A percentile compares a stretch with the other conserved stretches of the same genome.
These are phyloP conservation scores for Natator depressus DNA, from an alignment of 2,113 vertebrate genomes.

Conservation along the genomic window DNA sequence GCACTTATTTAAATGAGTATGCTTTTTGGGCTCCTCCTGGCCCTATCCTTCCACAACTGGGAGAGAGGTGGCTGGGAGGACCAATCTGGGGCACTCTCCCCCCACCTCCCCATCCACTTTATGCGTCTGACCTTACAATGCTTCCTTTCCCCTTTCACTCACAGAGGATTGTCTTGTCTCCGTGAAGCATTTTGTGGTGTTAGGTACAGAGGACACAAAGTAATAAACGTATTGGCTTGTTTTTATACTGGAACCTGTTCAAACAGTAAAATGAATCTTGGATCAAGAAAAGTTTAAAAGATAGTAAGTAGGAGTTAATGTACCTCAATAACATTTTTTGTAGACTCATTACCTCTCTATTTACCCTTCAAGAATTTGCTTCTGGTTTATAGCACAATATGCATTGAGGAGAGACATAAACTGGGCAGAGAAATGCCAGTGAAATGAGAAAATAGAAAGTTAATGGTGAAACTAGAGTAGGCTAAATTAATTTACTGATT, in stretches of 20 bases:
- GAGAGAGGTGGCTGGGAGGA: not conserved
- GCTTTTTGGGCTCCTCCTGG: constrained; percentile 14
- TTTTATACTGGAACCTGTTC: constrained; percentile 53
- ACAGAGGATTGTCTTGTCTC: constrained; percentile 50
- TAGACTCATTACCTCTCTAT: constrained; percentile 77
- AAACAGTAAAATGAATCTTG: constrained; percentile 68
- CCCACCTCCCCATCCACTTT: not conserved
- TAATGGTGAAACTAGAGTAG: constrained; percentile 79
- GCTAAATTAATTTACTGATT: constrained; percentile 82
- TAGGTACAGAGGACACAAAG: constrained; percentile 27
- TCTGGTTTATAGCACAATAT: constrained; percentile 78
- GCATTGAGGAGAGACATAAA: constrained; percentile 76
- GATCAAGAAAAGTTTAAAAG: constrained; percentile 67
- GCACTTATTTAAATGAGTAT: constrained; percentile 41
- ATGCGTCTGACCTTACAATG: not conserved
- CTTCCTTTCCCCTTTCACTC: not conserved
- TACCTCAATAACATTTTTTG: constrained; percentile 68
- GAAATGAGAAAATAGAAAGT: constrained; percentile 81
- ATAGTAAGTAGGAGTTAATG: constrained; percentile 70
- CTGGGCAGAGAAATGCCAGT: constrained; percentile 76
- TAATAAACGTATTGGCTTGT: constrained; percentile 49
- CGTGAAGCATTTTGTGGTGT: constrained; percentile 30
- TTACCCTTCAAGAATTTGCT: constrained; percentile 78
- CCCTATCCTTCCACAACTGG: constrained; percentile 16
- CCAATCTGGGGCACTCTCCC: constrained; percentile 18